Evolutionary conservation across 2,888 invertebrate species (phyloP), one percentile per base, ranked within the genome.

Genomic region (Seira musarum): DNA sequence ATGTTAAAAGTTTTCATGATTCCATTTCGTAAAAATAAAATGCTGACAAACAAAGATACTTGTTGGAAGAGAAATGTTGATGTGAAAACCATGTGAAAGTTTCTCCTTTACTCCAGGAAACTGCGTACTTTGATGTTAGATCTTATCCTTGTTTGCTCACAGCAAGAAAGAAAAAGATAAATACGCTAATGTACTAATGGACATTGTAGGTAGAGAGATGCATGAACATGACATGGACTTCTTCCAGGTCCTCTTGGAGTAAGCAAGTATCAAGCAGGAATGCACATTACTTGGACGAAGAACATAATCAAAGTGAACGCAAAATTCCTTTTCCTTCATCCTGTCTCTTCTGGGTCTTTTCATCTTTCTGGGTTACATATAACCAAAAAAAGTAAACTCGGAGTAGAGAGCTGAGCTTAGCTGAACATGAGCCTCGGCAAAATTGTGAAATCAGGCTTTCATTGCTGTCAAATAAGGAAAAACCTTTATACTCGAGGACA

Each of bases 381-480:
- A 65, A n/a, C n/a, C 10, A 30, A 25, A 30, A 65, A 25, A 35
- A 8, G 30, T 30, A 35, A 19, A 65, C 1, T 30, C 35, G 21
- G 15, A 25, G 25, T 10, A 64, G 64, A 64, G 64, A 64, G 24
- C 22, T 13, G 6, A 13, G 49, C 49, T 30, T 2, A 30, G 8
- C 30, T 30, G 8, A 30, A 30, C 30, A 30, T 30, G 30, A 30
- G 30, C 8, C 30, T 30, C 3, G 30, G 25, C 15, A 25, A 15
- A 25, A 2, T 79, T 79, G 73, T 79, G 79, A 79, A 79, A 79
- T 69, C 73, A 69, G 73, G 68, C 68, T 73, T 79, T 73, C 49
- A 66, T 60, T 40, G 61, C 67, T 67, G 73, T 73, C 79, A 79
- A 72, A 60, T 78, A 72, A 19, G 35, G 60, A 30, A 60, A 72